Base-by-base conservation (phyloP, 1,140 invertebrate species). In the Drosophila gunungcola region DNA sequence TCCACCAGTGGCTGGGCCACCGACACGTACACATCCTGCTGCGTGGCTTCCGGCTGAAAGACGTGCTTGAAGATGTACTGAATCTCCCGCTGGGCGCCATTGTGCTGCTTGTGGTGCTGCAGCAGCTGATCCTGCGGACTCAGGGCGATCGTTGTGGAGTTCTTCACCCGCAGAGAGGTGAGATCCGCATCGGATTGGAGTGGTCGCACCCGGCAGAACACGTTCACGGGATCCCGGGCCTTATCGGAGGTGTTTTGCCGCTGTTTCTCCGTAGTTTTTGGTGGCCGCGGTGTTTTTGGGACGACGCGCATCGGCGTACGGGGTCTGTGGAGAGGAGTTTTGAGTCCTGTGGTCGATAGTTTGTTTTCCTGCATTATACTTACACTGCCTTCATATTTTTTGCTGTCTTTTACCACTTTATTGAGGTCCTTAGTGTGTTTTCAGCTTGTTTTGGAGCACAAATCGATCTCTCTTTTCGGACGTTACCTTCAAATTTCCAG, bases 1-100 rank as follows among this genome's bases (percentile, higher is more conserved):
- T 97, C 95, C 0, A 99, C 95, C 3, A 99, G 93, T 1, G 98
- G 98, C 46, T 96, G 93, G 1, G 97, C 97, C n/a, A 98, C 96
- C 60, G 94, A 93, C 45, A 96, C 95, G 92, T 98, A 99, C 0
- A 93, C 93, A 60, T 97, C 95, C 89, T 96, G 96, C 92, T 99
- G 99, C 0, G 94, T 92, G 6, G 94, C 91, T 58, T 95, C 94
- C 3, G 96, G 95, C 75, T 95, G 95, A 94, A 99, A 99, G 3
- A 99, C 96, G 91, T 96, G 94, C 82, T 96, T 96, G 79, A 97
- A 97, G 29, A 94, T 95, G 73, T 96, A 97, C 82, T 96, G 95
- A 74, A 95, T 95, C 78, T 96, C 95, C 91, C 95, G 96, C 29
- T 92, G 94, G 43, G 86, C 93, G 45, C 93, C 93, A 13, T 70